Conservation (phyloP, 2,888 invertebrate genomes). For the Amblyjoppa fuscipennis region DNA sequence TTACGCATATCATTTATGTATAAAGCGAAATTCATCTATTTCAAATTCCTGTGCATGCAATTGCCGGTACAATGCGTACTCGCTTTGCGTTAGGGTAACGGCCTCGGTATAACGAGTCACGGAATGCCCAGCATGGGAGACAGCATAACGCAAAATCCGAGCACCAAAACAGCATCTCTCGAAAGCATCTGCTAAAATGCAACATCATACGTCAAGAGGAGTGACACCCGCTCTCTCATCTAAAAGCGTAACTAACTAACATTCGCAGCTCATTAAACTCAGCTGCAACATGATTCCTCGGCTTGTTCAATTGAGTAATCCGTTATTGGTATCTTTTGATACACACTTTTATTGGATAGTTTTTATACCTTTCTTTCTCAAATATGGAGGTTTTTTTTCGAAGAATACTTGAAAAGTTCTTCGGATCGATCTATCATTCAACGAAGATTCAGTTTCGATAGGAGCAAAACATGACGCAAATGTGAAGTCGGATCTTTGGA, state of each 20-base stretch:
- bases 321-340: neutral
- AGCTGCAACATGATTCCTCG: constrained; percentile 7
- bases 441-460: neutral
- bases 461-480: neutral
- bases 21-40: too few relatives aligned
- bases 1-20: too few relatives aligned
- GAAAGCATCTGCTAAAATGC: constrained; percentile 86
- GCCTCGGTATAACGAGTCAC: constrained; percentile 91
- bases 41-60: too few relatives aligned
- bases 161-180: constrained; percentile 87
- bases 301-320: constrained; percentile 4
- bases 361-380: neutral
- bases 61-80: too few relatives aligned
- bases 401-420: neutral
- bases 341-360: neutral
- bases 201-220: constrained; percentile 10
- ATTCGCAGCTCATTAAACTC: constrained; percentile 14
- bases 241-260: constrained; percentile 1
- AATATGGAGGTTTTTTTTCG: neutral
- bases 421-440: neutral
- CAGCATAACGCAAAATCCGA: constrained; percentile 90
- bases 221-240: neutral
- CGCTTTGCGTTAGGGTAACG: constrained; percentile 85
- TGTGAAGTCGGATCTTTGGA: neutral
- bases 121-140: constrained; percentile 93